These are phyloP conservation scores for Rhingia rostrata DNA, from an alignment of 2,888 invertebrate genomes.

Conservation along the genomic window DNA sequence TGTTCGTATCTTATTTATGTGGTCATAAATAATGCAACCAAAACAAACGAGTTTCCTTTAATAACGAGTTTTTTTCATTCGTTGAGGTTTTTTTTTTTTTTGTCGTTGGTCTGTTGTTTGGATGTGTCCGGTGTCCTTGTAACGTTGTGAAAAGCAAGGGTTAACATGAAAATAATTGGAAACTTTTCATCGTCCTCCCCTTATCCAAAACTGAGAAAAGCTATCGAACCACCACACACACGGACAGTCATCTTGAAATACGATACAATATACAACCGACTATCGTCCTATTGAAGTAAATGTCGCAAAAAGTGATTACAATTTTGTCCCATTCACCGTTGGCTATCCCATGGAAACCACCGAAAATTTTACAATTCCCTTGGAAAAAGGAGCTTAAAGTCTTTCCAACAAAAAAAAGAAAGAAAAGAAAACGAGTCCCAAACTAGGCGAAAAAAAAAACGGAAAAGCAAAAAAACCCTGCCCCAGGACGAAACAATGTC, in stretches of 20 bases:
- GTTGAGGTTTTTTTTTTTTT: slow-evolving; percentile 5
- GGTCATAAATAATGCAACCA: slow-evolving; percentile 57
- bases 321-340: slow-evolving; percentile 42
- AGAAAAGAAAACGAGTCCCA: background rate
- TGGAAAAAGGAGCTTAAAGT: slow-evolving; percentile 38
- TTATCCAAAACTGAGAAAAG: slow-evolving; percentile 2
- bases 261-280: background rate
- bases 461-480: slow-evolving; percentile 31
- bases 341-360: slow-evolving; percentile 14
- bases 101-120: background rate
- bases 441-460: background rate
- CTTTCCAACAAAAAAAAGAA: slow-evolving; percentile 15
- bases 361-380: slow-evolving; percentile 44
- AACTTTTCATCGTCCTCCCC: slow-evolving; percentile 27
- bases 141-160: slow-evolving; percentile 13
- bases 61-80: slow-evolving; percentile 7
- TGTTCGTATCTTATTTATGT: slow-evolving; percentile 31
- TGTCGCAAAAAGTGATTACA: slow-evolving; percentile 68
- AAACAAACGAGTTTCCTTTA: slow-evolving; percentile 57
- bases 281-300: slow-evolving; percentile 38
- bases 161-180: slow-evolving; percentile 65
- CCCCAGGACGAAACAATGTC: slow-evolving; percentile 55
- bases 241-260: background rate
- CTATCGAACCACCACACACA: background rate
- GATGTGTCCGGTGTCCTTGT: too few relatives aligned